Conservation (phyloP, 1,140 invertebrate genomes). For the Penaeus chinensis region DNA sequence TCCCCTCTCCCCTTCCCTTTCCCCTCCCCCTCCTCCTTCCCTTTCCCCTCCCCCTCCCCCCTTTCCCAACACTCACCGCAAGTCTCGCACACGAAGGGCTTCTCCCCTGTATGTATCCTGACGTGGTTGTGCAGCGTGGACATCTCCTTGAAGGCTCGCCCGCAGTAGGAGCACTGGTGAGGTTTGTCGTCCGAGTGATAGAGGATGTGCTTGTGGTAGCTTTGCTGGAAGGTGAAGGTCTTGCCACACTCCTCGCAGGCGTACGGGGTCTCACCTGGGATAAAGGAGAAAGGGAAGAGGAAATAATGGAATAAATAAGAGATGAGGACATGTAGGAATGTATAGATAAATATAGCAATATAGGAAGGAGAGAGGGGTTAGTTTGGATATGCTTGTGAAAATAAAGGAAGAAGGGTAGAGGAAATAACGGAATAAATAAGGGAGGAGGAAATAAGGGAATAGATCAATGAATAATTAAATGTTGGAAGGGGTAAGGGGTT, state of each 20-base stretch:
- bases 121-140: constrained; percentile 90
- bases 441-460: too few relatives aligned
- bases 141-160: constrained; percentile 86
- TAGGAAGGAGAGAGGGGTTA: too few relatives aligned
- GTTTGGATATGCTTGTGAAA: too few relatives aligned
- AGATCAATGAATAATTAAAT: too few relatives aligned
- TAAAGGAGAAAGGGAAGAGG: neutral
- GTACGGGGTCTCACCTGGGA: constrained; percentile 85
- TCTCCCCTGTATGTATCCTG: constrained; percentile 88
- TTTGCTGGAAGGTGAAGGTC: constrained; percentile 91
- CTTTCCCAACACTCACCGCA: constrained; percentile 76
- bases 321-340: too few relatives aligned
- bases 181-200: constrained; percentile 86
- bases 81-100: constrained; percentile 90
- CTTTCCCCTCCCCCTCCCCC: neutral
- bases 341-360: too few relatives aligned
- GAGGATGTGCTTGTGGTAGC: constrained; percentile 88
- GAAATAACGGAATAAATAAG: too few relatives aligned
- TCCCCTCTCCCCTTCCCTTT: neutral
- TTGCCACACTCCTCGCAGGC: constrained; percentile 86
- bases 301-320: too few relatives aligned
- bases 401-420: too few relatives aligned
- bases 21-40: constrained; percentile 72
- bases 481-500: too few relatives aligned
- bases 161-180: constrained; percentile 82